phyloP scores from a whole-genome alignment of 2,888 invertebrate genomes.

The Drosophila rellima region DNA sequence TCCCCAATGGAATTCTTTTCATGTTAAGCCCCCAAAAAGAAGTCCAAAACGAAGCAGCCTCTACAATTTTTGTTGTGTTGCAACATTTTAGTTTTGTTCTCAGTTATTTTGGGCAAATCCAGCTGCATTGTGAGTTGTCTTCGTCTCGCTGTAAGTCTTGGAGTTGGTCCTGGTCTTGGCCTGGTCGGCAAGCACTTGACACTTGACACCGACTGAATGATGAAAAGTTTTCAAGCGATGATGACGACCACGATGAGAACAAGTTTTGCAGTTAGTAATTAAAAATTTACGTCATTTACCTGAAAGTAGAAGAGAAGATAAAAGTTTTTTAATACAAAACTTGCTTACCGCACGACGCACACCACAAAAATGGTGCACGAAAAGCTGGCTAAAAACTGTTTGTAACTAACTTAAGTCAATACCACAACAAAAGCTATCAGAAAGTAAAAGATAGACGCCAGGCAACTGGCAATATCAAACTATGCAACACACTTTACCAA shows the following conservation, averaged over 20 bases:
- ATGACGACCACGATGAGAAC: conserved; percentile 40
- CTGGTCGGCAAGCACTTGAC: conserved; percentile 67
- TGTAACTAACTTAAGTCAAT: conserved; percentile 68
- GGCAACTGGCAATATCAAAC: conserved; percentile 33
- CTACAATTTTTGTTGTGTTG: conserved; percentile 45
- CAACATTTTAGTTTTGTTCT: conserved; percentile 33
- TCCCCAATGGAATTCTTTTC: conserved; percentile 8
- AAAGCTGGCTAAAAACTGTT: conserved; percentile 36
- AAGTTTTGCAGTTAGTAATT: conserved; percentile 73
- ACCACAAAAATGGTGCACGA: conserved; percentile 1
- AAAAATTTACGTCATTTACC: conserved; percentile 80
- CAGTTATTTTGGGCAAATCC: conserved; percentile 29
- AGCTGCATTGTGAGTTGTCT: conserved; percentile 30
- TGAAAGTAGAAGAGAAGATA: conserved; percentile 70
- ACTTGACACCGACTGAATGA: conserved; percentile 76
- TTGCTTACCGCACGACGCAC: conserved; percentile 42
- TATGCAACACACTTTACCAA: conserved; percentile 44
- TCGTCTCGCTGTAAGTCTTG: not conserved
- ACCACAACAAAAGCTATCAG: conserved; percentile 52
- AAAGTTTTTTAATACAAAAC: conserved; percentile 79
- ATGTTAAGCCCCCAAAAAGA: conserved; percentile 28
- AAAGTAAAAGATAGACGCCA: conserved; percentile 30
- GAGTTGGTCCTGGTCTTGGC: conserved; percentile 6
- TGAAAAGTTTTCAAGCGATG: conserved; percentile 66
- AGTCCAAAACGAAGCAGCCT: not conserved